Evolutionary conservation across 2,888 invertebrate species (phyloP).

Genomic region (Hydroisotoma schaefferi): DNA sequence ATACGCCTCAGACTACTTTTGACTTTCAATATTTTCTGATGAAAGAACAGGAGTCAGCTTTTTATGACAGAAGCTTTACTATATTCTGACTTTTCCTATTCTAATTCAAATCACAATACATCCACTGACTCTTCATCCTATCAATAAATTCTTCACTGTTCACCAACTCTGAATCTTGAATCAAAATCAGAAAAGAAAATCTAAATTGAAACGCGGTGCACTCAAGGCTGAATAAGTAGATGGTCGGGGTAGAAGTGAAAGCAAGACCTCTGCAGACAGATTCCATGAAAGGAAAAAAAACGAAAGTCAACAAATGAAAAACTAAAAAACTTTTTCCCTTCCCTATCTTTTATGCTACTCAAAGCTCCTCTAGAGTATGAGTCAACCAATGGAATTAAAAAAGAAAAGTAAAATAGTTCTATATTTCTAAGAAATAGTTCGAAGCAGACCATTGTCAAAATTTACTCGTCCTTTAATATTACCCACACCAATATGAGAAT

Average conservation of each 20-base stretch:
- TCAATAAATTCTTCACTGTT: background rate
- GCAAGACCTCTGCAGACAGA: too few relatives aligned
- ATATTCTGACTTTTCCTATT: background rate
- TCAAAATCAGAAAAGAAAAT: slow-evolving; percentile 12
- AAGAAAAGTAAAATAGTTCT: background rate
- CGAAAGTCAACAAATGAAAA: background rate
- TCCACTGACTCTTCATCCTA: background rate
- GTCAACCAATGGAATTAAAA: background rate
- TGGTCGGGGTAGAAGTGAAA: too few relatives aligned
- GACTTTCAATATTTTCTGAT: too few relatives aligned
- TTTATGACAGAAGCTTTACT: background rate
- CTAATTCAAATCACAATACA: slow-evolving; percentile 5
- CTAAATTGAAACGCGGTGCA: slow-evolving; percentile 15
- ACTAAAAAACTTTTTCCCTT: background rate
- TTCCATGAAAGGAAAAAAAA: background rate
- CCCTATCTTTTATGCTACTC: background rate
- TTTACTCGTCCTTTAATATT: too few relatives aligned
- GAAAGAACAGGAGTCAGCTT: too few relatives aligned
- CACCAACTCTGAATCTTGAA: background rate
- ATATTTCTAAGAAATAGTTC: too few relatives aligned
- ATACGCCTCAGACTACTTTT: too few relatives aligned
- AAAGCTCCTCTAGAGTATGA: background rate
- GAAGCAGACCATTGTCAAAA: too few relatives aligned
- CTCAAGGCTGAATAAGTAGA: too few relatives aligned
- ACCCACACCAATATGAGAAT: too few relatives aligned